Base-by-base conservation (phyloP, 2,797 vertebrate genomes). In the Sebastes nivosus region DNA sequence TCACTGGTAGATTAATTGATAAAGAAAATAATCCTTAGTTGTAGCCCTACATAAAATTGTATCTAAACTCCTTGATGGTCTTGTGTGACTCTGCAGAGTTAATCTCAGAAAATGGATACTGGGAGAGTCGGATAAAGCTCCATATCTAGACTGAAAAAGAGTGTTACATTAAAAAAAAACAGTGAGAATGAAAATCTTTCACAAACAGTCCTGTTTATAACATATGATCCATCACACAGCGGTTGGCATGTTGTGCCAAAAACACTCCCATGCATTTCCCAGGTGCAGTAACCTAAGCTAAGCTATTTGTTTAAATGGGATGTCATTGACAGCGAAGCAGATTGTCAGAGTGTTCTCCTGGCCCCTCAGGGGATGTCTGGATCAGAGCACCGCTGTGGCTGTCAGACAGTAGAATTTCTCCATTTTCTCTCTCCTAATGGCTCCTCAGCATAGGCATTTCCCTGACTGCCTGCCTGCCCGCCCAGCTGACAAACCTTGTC, bases 251-350 rank as follows among this genome's bases (percentile, higher is more conserved):
- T 93, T 89, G 79, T 86, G 77, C 84, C 85, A 83, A 78, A 93
- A 90, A 88, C 91, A 82, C 68, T 66, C 63, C 63, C 83, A 42
- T 87, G 84, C 72, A 90, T 91, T 91, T 92, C 86, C 87, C 79
- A 81, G 86, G 86, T 88, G 90, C 59, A 25, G 80, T 81, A 88
- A 90, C 90, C 83, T 83, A 88, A 91, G 89, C 83, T 91, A 76
- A 89, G 88, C 93, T 89, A 89, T 95, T 94, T 94, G 90, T 93
- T 94, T 93, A 91, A 93, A 94, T 91, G 88, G 91, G 89, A 90
- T 91, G 92, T 89, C 92, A 92, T 84, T 93, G 92, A 94, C 89
- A 89, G 89, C 76, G 50, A 87, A 88, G 93, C 89, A 92, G 90
- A 93, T 94, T 93, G 92, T 93, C 88, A 87, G 89, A 88, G 84